Base-by-base conservation (phyloP, 1,140 invertebrate genomes). In the Polyergus mexicanus region DNA sequence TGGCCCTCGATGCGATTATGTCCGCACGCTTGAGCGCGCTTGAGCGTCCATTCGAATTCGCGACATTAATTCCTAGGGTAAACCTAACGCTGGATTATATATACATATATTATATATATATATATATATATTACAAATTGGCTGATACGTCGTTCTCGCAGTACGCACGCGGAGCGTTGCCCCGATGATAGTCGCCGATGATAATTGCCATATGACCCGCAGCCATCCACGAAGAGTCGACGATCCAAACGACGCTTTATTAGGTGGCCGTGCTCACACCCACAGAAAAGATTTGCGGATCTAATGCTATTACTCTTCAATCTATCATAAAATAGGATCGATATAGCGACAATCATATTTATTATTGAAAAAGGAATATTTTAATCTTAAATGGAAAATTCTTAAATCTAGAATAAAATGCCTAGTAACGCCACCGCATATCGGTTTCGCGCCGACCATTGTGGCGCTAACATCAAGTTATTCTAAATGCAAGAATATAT, bases 191-290 rank as follows among this genome's bases (percentile, higher is more conserved):
- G 60, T 56, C 60, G 56, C n/a, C 41, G 54, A 13, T 47, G 38
- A n/a, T 86, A 86, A 90, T 90, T 88, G 86, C 44, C 69, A 58
- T 66, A 58, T 66, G 69, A 83, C 90, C 86, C 71, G 32, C 41
- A 62, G 51, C 58, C 28, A 32, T 28, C 44, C 58, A 51, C 76
- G 86, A 90, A 90, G 86, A 88, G 76, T 78, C 86, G 89, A 51
- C 75, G 63, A 89, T 89, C 62, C 65, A 71, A 66, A 80, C 62
- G 66, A 1, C 74, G 88, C 88, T 91, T 90, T 91, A 92, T 92
- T 91, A 92, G 89, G 75, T 47, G 65, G 47, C 60, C 68, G 89
- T 84, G 89, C 75, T 91, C 90, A n/a, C n/a, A n/a, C n/a, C n/a
- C n/a, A n/a, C n/a, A n/a, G n/a, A n/a, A n/a, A n/a, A n/a, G n/a